Evolutionary conservation across 92 coral and sea anemone genomes (phyloP).

Genomic region (Epizoanthus ramosus): DNA sequence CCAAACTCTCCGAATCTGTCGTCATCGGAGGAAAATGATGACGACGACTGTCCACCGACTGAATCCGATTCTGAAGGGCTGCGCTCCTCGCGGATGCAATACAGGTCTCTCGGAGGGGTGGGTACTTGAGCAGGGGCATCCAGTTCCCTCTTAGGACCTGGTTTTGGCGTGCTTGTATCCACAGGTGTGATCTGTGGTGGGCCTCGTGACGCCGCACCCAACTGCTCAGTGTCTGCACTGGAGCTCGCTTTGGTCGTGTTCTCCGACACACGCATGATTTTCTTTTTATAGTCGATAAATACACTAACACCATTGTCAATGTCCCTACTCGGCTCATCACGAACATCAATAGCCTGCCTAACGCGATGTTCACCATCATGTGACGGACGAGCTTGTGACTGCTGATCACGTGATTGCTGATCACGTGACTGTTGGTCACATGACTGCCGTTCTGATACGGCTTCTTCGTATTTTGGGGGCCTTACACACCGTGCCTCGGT

Average conservation of each 20-base stretch:
- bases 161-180: background rate
- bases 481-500: slow-evolving; percentile 4
- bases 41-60: slow-evolving; percentile 22
- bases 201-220: background rate
- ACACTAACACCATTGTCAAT: slow-evolving; percentile 38
- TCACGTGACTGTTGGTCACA: slow-evolving; percentile 27
- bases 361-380: background rate
- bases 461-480: slow-evolving; percentile 40
- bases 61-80: slow-evolving; percentile 31
- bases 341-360: background rate
- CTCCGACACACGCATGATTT: slow-evolving; percentile 31
- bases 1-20: slow-evolving; percentile 30
- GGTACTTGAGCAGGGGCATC: background rate
- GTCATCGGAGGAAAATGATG: slow-evolving; percentile 40
- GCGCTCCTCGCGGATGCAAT: slow-evolving; percentile 35
- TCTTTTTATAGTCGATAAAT: slow-evolving; percentile 33
- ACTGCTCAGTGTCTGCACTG: background rate
- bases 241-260: slow-evolving; percentile 9
- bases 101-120: slow-evolving; percentile 25
- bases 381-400: background rate
- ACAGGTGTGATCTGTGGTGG: background rate
- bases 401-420: background rate
- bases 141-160: background rate
- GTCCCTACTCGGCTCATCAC: slow-evolving; percentile 4
- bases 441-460: background rate